Conservation (phyloP, 2,113 vertebrate genomes). For the Egretta garzetta region DNA sequence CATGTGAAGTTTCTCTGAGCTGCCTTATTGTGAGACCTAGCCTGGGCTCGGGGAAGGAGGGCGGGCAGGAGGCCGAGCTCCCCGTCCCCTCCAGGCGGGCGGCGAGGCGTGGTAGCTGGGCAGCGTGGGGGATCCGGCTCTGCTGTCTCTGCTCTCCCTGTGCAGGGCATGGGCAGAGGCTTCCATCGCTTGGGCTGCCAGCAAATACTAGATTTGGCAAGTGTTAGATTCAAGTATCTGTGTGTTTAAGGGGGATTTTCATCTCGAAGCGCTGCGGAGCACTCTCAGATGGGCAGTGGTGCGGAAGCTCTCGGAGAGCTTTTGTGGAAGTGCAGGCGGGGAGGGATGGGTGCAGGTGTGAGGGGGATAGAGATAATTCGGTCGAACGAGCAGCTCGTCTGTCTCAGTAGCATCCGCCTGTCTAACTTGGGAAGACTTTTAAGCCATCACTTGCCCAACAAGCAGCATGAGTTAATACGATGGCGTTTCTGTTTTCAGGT, state of each 20-base stretch:
- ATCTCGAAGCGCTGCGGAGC: background rate
- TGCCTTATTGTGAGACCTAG: background rate
- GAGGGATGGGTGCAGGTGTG: background rate
- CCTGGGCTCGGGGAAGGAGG: background rate
- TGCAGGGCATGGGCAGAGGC: background rate
- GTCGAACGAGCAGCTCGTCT: background rate
- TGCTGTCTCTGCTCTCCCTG: background rate
- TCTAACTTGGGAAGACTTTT: background rate
- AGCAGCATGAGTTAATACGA: background rate
- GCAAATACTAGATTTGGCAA: background rate
- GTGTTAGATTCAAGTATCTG: fast-evolving
- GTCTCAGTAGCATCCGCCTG: background rate
- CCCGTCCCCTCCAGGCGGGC: too few species aligned
- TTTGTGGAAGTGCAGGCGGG: background rate
- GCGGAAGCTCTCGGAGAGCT: background rate
- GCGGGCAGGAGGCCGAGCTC: background rate
- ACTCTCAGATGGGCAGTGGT: background rate
- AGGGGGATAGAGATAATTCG: background rate
- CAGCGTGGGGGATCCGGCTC: background rate
- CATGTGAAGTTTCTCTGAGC: background rate
- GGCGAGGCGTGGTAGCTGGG: background rate
- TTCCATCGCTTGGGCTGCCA: background rate
- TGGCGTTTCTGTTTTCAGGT: background rate
- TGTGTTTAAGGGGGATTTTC: background rate
- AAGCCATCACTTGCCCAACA: background rate